These are phyloP conservation scores for Gortyna flavago DNA, from an alignment of 2,888 invertebrate genomes.

Conservation along the genomic window DNA sequence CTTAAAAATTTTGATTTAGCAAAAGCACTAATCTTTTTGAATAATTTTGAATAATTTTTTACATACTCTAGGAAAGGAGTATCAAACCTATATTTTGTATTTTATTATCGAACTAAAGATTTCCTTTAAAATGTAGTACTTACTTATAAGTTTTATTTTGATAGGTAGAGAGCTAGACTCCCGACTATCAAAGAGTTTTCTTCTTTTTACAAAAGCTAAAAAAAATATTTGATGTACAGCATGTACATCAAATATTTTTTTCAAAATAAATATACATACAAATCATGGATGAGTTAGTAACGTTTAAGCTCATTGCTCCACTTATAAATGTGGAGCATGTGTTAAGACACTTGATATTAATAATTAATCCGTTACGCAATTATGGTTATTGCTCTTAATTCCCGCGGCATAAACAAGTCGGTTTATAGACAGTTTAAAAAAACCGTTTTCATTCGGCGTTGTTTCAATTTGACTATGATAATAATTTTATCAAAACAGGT, in stretches of 20 bases:
- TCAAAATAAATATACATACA: slow-evolving; percentile 25
- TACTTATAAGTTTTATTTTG: not conserved
- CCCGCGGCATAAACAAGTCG: slow-evolving; percentile 40
- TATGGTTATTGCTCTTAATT: slow-evolving; percentile 76
- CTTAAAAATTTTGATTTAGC: no score
- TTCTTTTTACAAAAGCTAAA: not conserved
- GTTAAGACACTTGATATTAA: slow-evolving; percentile 64
- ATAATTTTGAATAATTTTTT: no score
- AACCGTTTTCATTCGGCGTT: slow-evolving; percentile 23
- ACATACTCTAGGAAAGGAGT: no score
- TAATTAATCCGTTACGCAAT: slow-evolving; percentile 72
- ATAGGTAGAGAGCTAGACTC: not conserved
- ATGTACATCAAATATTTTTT: not conserved
- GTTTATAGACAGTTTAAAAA: slow-evolving; percentile 44
- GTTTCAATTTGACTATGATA: slow-evolving; percentile 21
- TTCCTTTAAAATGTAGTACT: not conserved
- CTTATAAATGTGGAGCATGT: slow-evolving; percentile 63
- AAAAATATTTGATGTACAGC: no score
- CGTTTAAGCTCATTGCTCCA: slow-evolving; percentile 54
- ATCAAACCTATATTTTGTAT: no score
- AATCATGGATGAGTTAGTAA: slow-evolving; percentile 49
- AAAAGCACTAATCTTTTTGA: no score
- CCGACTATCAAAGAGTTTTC: not conserved
- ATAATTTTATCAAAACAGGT: not conserved
- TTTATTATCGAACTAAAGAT: not conserved